phyloP scores from a whole-genome alignment of 1,140 invertebrate species.

The Psix sp. region DNA sequence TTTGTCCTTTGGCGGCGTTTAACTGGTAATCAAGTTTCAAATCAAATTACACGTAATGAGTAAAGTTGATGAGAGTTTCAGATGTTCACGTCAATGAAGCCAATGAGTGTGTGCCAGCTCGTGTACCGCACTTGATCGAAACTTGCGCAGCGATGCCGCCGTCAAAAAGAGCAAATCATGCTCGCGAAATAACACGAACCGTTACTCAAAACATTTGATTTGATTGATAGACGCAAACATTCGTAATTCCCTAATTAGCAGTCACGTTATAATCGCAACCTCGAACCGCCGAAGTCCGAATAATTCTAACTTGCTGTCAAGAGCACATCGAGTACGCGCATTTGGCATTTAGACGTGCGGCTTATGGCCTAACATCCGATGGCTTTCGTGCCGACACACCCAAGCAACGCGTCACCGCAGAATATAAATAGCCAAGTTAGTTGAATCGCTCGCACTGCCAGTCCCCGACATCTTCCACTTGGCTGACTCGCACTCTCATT shows the following conservation, averaged over 20 bases:
- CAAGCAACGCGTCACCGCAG: slow-evolving; percentile 27
- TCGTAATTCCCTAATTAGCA: slow-evolving; percentile 52
- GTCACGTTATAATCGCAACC: slow-evolving; percentile 22
- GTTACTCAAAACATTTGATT: slow-evolving; percentile 51
- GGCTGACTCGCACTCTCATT: slow-evolving; percentile 43
- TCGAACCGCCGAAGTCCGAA: slow-evolving; percentile 18
- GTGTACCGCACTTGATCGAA: slow-evolving; percentile 24
- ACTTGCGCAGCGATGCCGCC: slow-evolving; percentile 28
- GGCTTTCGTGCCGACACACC: slow-evolving; percentile 33
- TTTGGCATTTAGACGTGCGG: slow-evolving; percentile 27
- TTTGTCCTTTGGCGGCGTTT: slow-evolving; percentile 69
- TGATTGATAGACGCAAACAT: slow-evolving; percentile 49
- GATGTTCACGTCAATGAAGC: slow-evolving; percentile 66
- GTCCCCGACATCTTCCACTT: slow-evolving; percentile 47
- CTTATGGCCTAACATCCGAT: slow-evolving; percentile 37
- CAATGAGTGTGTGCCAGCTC: slow-evolving; percentile 50
- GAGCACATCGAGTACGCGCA: slow-evolving; percentile 16
- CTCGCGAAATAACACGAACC: slow-evolving; percentile 51
- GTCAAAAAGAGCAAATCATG: slow-evolving; percentile 51
- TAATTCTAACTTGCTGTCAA: slow-evolving; percentile 37
- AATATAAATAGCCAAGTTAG: slow-evolving; percentile 47
- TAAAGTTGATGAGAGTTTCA: slow-evolving; percentile 70
- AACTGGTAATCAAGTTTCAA: slow-evolving; percentile 74
- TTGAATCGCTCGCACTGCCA: slow-evolving; percentile 20
- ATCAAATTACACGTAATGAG: slow-evolving; percentile 74